Evolutionary conservation across 2,797 vertebrate species (phyloP).

Genomic region (Oreonectes daqikongensis): DNA sequence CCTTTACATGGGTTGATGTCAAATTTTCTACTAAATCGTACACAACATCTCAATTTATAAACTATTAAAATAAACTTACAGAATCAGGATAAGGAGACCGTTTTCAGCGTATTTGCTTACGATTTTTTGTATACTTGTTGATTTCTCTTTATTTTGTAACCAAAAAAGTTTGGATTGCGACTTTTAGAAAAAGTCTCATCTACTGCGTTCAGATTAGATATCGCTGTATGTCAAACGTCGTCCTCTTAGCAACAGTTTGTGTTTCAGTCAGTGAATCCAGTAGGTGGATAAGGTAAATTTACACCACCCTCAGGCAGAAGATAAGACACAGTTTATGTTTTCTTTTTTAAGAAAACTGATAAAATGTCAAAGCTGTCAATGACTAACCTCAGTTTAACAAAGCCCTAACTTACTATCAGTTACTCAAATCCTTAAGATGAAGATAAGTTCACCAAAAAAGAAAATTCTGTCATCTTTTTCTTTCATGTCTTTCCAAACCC

Average conservation of each 20-base stretch:
- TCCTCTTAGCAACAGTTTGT: not conserved
- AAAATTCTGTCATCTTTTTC: constrained; percentile 4
- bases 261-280: not conserved
- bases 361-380: constrained; percentile 22
- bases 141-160: no score
- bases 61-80: no score
- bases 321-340: constrained; percentile 26
- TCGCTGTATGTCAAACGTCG: not conserved
- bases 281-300: constrained; percentile 1
- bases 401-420: constrained; percentile 9
- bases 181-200: not conserved
- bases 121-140: no score
- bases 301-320: constrained; percentile 9
- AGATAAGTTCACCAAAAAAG: not conserved
- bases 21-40: no score
- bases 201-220: constrained; percentile 4
- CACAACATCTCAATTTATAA: no score
- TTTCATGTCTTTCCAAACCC: constrained; percentile 2
- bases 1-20: no score
- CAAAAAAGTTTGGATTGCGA: no score
- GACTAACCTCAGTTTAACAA: constrained; percentile 12
- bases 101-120: no score
- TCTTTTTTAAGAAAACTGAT: constrained; percentile 21
- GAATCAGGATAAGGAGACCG: no score
- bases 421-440: not conserved